These are phyloP conservation scores for Holcopasites calliopsidis DNA, from an alignment of 1,140 invertebrate genomes.

Conservation along the genomic window DNA sequence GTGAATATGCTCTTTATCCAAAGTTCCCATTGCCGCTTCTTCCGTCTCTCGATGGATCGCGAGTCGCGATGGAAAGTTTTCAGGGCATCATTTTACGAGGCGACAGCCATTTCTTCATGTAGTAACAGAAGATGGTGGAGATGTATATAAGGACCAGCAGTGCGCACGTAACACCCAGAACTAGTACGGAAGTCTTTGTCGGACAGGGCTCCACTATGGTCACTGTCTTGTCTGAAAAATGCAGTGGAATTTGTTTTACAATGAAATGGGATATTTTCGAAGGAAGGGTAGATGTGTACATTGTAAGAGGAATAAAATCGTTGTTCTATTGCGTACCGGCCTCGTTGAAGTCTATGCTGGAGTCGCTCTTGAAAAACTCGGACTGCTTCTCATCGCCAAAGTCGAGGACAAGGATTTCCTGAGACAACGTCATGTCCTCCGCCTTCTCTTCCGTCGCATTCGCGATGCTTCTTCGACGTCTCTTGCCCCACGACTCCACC, in stretches of 20 bases:
- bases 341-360: constrained; percentile 86
- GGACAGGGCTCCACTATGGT: constrained; percentile 93
- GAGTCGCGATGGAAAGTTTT: constrained; percentile 45
- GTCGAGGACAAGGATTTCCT: constrained; percentile 95
- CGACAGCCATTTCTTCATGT: constrained; percentile 93
- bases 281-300: no score
- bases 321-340: no score
- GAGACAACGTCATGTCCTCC: constrained; percentile 95
- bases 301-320: no score
- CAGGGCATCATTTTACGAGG: constrained; percentile 90
- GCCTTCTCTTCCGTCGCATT: constrained; percentile 83
- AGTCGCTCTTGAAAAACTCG: constrained; percentile 88
- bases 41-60: neutral
- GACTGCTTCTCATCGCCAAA: constrained; percentile 93
- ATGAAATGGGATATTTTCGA: neutral
- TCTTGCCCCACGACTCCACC: constrained; percentile 93
- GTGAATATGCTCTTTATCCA: constrained; percentile 13
- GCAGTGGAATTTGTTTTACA: neutral
- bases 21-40: neutral
- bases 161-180: constrained; percentile 93
- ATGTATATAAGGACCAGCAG: constrained; percentile 94
- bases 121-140: constrained; percentile 93
- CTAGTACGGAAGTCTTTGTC: constrained; percentile 92
- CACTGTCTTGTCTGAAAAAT: constrained; percentile 89
- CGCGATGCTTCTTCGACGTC: constrained; percentile 86